Base-by-base conservation (phyloP, 2,113 vertebrate species). In the Apodemus speciosus region DNA sequence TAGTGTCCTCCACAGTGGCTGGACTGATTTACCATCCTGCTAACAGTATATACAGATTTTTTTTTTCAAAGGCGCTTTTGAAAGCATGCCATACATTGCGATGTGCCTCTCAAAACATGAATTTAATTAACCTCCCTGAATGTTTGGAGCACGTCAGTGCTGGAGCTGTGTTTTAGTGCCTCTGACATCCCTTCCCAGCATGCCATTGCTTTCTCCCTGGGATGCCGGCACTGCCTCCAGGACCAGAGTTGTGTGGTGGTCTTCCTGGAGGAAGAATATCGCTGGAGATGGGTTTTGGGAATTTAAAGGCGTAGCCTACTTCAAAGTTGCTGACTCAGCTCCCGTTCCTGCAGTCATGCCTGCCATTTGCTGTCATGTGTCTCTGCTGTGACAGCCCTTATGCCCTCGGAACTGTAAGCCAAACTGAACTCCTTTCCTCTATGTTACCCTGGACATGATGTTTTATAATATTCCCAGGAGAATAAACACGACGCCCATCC, bases 61-160 rank as follows among this genome's bases (percentile, higher is more conserved):
- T n/a, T n/a, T n/a, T 88, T 88, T 85, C 56, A 69, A 89, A 92
- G 72, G n/a, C 38, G 13, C 53, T 56, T 77, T 92, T 38, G 68
- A 88, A 95, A 83, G 72, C 51, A 38, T 21, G 38, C 46, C 32
- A 21, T 35, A 21, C 15, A 43, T 49, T 76, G 51, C 9, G 58
- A 38, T 46, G 60, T 32, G 8, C 23, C 30, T 53, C 35, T n/a
- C n/a, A n/a, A n/a, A 92, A 90, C 18, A 13, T n/a, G n/a, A n/a
- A n/a, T n/a, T 38, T 87, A 85, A 35, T n/a, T 60, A 72, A 85
- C 35, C 16, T 14, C 9, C 11, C 25, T 83, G 35, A 80, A 83
- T 73, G 53, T 23, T 15, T 5, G 10, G 7, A 15, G 4, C 6
- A 32, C 13, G 23, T 88, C 35, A 11, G 7, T 4, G 3, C 32